A percentile compares a stretch with the other conserved stretches of the same genome.
These are phyloP conservation scores for Apodemia mormo DNA, from an alignment of 2,888 invertebrate species.

Conservation along the genomic window DNA sequence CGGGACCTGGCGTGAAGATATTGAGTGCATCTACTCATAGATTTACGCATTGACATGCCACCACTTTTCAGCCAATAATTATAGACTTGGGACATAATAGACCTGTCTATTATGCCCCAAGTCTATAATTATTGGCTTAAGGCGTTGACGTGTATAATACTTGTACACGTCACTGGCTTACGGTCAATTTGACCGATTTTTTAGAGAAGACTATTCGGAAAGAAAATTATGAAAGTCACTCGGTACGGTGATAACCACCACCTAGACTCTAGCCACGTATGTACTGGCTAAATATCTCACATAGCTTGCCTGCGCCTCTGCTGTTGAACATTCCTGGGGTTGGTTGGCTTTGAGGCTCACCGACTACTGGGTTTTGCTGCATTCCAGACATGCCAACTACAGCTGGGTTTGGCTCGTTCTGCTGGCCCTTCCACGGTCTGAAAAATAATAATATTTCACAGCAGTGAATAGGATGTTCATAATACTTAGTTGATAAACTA, in stretches of 20 bases:
- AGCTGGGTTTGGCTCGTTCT: slow-evolving; percentile 71
- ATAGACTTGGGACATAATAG: no score
- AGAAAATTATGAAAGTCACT: not conserved
- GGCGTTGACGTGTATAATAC: no score
- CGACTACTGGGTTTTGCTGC: slow-evolving; percentile 62
- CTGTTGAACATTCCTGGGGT: slow-evolving; percentile 71
- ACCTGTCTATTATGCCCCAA: no score
- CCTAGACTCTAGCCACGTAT: not conserved
- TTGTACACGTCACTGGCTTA: no score
- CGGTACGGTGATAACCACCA: not conserved
- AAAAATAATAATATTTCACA: slow-evolving; percentile 18
- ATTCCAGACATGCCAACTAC: slow-evolving; percentile 70
- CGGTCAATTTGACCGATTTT: no score
- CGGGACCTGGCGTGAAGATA: no score
- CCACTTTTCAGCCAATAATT: no score
- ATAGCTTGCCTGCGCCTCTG: slow-evolving; percentile 75
- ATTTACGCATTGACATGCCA: no score
- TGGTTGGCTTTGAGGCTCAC: slow-evolving; percentile 63
- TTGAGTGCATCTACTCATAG: no score
- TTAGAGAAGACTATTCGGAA: not conserved
- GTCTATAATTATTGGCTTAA: no score
- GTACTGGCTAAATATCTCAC: slow-evolving; percentile 38
- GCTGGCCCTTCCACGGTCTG: slow-evolving; percentile 76
- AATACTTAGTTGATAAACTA: no score
- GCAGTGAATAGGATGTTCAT: no score